Percentiles rank a stretch among this genome's conserved stretches.
phyloP scores from a whole-genome alignment of 1,140 invertebrate species.

The Whitmania pigra region DNA sequence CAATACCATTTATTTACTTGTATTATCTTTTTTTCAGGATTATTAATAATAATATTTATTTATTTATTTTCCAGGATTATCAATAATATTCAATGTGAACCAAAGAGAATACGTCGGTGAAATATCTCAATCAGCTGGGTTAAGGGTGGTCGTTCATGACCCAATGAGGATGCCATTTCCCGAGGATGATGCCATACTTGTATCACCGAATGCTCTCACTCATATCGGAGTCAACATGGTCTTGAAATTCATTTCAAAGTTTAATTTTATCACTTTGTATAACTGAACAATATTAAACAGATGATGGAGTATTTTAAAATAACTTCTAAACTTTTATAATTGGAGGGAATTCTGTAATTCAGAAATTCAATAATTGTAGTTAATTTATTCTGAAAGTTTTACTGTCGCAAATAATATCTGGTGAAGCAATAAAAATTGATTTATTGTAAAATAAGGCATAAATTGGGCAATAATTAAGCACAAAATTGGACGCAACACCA shows the following conservation, averaged over 20 bases:
- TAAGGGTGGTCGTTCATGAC: slow-evolving; percentile 23
- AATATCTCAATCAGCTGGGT: slow-evolving; percentile 21
- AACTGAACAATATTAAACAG: too few species aligned
- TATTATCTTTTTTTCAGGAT: too few species aligned
- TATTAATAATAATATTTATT: too few species aligned
- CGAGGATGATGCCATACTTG: slow-evolving; percentile 32
- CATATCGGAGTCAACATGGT: slow-evolving; percentile 36
- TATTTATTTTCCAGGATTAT: slow-evolving; percentile 30
- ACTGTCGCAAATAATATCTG: too few species aligned
- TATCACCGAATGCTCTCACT: slow-evolving; percentile 35
- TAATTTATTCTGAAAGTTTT: background rate
- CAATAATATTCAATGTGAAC: slow-evolving; percentile 37
- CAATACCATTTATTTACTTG: too few species aligned
- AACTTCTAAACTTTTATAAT: background rate
- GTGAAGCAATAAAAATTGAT: too few species aligned
- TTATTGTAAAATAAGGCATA: too few species aligned
- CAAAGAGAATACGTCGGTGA: slow-evolving; percentile 35
- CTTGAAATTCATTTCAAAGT: too few species aligned
- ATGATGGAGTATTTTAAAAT: background rate
- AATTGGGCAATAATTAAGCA: too few species aligned
- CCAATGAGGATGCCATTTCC: slow-evolving; percentile 29
- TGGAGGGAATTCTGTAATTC: background rate
- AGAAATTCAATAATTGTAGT: background rate
- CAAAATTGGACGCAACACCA: too few species aligned
- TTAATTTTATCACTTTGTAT: too few species aligned